These are phyloP conservation scores for Ochropacha duplaris DNA, from an alignment of 2,888 invertebrate species.

Conservation along the genomic window DNA sequence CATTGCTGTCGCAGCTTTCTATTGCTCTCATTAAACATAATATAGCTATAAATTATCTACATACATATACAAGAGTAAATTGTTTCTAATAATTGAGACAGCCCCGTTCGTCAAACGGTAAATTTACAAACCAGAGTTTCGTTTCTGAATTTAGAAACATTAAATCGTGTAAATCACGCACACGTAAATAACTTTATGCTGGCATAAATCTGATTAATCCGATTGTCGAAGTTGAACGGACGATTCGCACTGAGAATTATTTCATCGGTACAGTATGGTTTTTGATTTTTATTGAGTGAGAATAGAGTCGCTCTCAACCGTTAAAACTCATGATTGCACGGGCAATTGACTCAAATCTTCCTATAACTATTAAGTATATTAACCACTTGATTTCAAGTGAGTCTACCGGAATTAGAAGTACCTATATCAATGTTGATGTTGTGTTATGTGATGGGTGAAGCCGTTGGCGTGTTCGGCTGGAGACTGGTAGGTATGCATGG, in stretches of 20 bases:
- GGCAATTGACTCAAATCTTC: conserved; percentile 27
- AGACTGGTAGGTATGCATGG: conserved; percentile 51
- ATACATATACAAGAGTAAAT: neutral
- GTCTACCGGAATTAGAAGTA: conserved; percentile 34
- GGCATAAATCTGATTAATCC: conserved; percentile 35
- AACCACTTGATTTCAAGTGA: neutral
- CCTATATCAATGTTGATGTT: conserved; percentile 35
- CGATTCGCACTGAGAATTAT: conserved; percentile 21
- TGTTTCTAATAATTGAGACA: conserved; percentile 25
- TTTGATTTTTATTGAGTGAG: neutral
- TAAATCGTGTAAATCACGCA: conserved; percentile 41
- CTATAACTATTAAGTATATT: neutral
- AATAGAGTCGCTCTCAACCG: neutral
- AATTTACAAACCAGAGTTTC: conserved; percentile 21
- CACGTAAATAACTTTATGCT: conserved; percentile 34
- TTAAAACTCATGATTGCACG: conserved; percentile 18
- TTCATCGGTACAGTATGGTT: neutral
- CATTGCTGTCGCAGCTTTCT: neutral
- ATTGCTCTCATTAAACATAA: neutral
- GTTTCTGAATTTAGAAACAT: conserved; percentile 36
- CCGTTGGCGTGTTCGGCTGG: conserved; percentile 25
- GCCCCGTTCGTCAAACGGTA: conserved; percentile 24
- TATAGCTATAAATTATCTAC: neutral
- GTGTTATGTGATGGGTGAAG: conserved; percentile 36
- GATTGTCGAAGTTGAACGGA: conserved; percentile 13